A percentile compares a stretch with the other conserved stretches of the same genome.
Conservation (phyloP, 2,797 vertebrate genomes). For the Poeciliopsis gracilis region DNA sequence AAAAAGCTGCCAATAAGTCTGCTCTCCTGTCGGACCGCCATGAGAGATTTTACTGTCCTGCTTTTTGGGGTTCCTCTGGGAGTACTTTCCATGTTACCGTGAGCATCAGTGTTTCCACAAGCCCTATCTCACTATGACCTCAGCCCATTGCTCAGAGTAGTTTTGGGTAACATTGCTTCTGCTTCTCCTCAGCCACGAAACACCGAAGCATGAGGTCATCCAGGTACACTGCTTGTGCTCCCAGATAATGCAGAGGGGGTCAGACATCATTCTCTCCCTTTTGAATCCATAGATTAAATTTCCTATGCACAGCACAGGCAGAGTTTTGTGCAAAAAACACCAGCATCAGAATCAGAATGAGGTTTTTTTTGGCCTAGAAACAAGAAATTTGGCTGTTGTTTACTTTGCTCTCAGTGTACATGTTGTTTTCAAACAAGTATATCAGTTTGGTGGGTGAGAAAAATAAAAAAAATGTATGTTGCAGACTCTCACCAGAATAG, state of each 20-base stretch:
- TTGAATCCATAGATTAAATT: not conserved
- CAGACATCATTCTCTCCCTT: not conserved
- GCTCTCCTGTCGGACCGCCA: slow-evolving; percentile 60
- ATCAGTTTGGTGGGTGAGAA: not conserved
- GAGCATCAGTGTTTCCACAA: slow-evolving; percentile 82
- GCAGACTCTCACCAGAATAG: not conserved
- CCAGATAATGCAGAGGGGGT: slow-evolving; percentile 41
- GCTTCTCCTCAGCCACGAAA: slow-evolving; percentile 70
- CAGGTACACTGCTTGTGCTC: slow-evolving; percentile 68
- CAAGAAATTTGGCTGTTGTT: not conserved
- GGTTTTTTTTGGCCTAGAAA: not conserved
- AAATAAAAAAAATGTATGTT: not conserved
- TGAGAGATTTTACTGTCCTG: slow-evolving; percentile 73
- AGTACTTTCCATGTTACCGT: slow-evolving; percentile 71
- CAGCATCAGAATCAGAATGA: not conserved
- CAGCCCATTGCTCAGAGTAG: slow-evolving; percentile 63
- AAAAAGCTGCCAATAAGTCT: slow-evolving; percentile 32
- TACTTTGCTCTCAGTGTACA: not conserved
- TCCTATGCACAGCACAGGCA: not conserved
- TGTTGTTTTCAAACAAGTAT: not conserved
- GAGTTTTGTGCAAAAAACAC: not conserved
- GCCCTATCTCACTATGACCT: slow-evolving; percentile 82
- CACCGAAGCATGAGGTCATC: slow-evolving; percentile 72
- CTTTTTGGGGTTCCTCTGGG: slow-evolving; percentile 69
- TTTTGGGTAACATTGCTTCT: slow-evolving; percentile 69